Base-by-base conservation (phyloP, 2,797 vertebrate genomes). In the Staurois parvus region DNA sequence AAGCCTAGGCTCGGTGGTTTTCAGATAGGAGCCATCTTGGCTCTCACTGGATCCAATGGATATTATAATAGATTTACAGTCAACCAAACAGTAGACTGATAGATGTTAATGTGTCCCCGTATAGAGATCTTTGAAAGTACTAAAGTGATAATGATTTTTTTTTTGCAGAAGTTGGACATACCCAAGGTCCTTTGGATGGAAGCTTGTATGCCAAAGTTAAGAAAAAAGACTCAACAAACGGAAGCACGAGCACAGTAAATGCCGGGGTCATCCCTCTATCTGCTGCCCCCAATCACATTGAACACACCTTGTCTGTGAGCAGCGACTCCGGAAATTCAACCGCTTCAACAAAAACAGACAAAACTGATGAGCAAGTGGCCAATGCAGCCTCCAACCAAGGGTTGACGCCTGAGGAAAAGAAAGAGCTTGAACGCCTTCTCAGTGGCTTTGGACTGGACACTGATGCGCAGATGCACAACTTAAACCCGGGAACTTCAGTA, bases 121-220 rank as follows among this genome's bases (percentile, higher is more conserved):
- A n/a, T 24, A 7, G 59, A 26, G 21, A 4, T 9, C 82, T 83
- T 83, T 67, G 19, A 42, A 69, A 45, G 29, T 11, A 4, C 30
- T 81, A 34, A 9, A 52, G 37, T 37, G 37, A 0, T 42, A 29
- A n/a, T 8, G 66, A 83, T 81, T 92, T 88, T 87, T 89, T 88
- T 0, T 89, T 89, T 90, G 89, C 91, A 98, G 97, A 98, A 86
- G 96, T 97, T 89, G 96, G 97, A 88, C 98, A 99, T 88, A 99
- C 98, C 0, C 94, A 99, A 92, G 98, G 98, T 64, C 98, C 98
- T 0, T 91, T 99, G 91, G 98, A 99, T 0, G 98, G 98, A 90
- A 99, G 98, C 91, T 96, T 99, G 84, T 99, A 99, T 1, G 98
- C 98, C 91, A 99, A 98, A 91, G 97, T 99, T 89, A 97, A 98